phyloP scores from a whole-genome alignment of 2,113 vertebrate species.

The Epinephelus moara region DNA sequence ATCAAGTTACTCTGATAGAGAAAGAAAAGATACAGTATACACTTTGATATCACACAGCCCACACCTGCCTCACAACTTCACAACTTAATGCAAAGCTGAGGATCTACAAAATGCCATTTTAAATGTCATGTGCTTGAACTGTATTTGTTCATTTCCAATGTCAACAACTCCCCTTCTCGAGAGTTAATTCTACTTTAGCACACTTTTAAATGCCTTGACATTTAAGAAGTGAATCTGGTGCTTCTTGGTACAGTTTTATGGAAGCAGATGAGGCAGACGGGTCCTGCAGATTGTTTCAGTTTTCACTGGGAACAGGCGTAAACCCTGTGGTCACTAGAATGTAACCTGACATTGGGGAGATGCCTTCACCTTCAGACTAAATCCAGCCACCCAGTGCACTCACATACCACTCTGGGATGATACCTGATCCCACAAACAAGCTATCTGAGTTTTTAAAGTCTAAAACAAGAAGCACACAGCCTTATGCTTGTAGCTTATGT shows the following conservation, averaged over 20 bases:
- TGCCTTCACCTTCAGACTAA: constrained; percentile 60
- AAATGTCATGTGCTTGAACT: constrained; percentile 74
- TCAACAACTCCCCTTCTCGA: constrained; percentile 51
- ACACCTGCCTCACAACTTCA: constrained; percentile 33
- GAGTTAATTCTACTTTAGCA: constrained; percentile 62
- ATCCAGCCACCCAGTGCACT: constrained; percentile 45
- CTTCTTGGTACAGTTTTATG: constrained; percentile 27
- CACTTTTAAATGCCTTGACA: constrained; percentile 74
- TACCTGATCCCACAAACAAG: constrained; percentile 58
- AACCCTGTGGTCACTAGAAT: constrained; percentile 17
- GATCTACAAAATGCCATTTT: constrained; percentile 67
- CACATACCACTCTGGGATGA: constrained; percentile 46
- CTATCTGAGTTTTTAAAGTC: constrained; percentile 27
- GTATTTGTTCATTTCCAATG: constrained; percentile 69
- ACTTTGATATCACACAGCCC: constrained; percentile 41
- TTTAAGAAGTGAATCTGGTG: constrained; percentile 62
- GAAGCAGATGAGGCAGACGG: constrained; percentile 40
- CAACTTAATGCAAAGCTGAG: constrained; percentile 28
- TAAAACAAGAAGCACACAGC: constrained; percentile 5
- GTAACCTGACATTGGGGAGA: constrained; percentile 52
- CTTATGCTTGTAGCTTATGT: background rate
- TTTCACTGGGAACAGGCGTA: constrained; percentile 38
- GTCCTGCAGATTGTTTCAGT: constrained; percentile 40
- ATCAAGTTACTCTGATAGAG: constrained; percentile 34
- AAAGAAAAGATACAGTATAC: constrained; percentile 25